A percentile compares a stretch with the other conserved stretches of the same genome.
Conservation (phyloP, 2,113 vertebrate species). For the Butastur rufipennis region DNA sequence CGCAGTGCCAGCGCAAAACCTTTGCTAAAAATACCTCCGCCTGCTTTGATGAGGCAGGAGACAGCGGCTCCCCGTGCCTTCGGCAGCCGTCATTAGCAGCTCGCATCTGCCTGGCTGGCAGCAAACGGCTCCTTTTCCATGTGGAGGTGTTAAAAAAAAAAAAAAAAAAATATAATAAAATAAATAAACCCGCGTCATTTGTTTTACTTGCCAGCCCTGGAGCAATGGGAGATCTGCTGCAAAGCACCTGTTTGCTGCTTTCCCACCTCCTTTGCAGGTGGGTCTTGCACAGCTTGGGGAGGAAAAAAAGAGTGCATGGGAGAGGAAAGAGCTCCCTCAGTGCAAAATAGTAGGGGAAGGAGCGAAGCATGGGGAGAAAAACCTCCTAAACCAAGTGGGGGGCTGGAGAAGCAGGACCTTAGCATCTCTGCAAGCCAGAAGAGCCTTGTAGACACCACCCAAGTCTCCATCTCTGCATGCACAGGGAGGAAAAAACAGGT, state of each 20-base stretch:
- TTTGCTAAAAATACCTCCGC: conserved; percentile 14
- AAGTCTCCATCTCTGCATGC: background rate
- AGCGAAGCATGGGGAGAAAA: background rate
- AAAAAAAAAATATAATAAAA: background rate
- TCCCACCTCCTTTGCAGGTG: background rate
- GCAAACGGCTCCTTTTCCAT: background rate
- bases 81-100: background rate
- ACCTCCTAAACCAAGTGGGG: accelerated
- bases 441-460: background rate
- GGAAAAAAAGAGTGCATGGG: accelerated
- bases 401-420: background rate
- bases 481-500: background rate
- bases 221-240: background rate
- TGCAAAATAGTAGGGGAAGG: background rate
- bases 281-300: background rate
- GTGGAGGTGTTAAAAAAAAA: background rate
- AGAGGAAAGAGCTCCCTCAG: background rate
- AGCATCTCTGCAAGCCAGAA: background rate
- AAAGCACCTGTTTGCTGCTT: background rate
- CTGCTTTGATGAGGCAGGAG: background rate
- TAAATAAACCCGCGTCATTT: background rate
- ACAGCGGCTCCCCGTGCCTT: background rate
- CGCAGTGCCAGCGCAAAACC: background rate
- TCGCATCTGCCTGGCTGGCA: background rate
- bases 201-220: background rate